Percentiles rank a stretch among this genome's conserved stretches.
Conservation (phyloP, 2,888 invertebrate species). For the Latrodectus hesperus region DNA sequence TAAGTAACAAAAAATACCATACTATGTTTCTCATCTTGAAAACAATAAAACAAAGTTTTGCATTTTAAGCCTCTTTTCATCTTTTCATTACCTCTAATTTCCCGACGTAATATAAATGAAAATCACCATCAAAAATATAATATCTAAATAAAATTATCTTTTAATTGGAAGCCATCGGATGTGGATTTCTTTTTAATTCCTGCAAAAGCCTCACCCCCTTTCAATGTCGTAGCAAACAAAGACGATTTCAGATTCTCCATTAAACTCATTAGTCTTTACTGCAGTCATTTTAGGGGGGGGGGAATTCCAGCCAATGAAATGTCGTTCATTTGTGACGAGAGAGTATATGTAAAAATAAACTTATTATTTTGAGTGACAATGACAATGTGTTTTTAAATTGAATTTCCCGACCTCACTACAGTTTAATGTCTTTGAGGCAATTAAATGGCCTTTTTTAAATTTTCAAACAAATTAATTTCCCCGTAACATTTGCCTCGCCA, state of each 20-base stretch:
- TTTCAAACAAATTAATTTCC: slow-evolving; percentile 65
- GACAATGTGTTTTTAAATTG: slow-evolving; percentile 66
- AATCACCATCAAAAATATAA: background rate
- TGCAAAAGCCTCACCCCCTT: background rate
- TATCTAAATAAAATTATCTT: slow-evolving; percentile 5
- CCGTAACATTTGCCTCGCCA: slow-evolving; percentile 51
- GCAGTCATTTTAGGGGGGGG: slow-evolving; percentile 27
- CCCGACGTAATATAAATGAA: background rate
- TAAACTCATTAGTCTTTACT: slow-evolving; percentile 62
- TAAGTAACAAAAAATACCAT: no score
- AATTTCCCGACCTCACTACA: slow-evolving; percentile 62
- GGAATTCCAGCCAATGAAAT: slow-evolving; percentile 1
- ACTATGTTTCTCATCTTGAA: no score
- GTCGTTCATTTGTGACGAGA: slow-evolving; percentile 4
- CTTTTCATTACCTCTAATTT: background rate
- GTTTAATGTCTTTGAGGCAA: slow-evolving; percentile 65
- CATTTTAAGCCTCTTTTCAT: background rate
- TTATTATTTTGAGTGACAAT: slow-evolving; percentile 66
- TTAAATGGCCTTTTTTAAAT: slow-evolving; percentile 61
- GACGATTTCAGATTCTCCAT: slow-evolving; percentile 40
- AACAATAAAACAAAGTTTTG: no score
- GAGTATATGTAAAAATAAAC: slow-evolving; percentile 57
- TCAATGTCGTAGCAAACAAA: slow-evolving; percentile 30
- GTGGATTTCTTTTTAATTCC: slow-evolving; percentile 26
- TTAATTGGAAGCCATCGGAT: slow-evolving; percentile 1